Evolutionary conservation across 2,888 invertebrate species (phyloP).

Genomic region (Platycheirus rosarum): DNA sequence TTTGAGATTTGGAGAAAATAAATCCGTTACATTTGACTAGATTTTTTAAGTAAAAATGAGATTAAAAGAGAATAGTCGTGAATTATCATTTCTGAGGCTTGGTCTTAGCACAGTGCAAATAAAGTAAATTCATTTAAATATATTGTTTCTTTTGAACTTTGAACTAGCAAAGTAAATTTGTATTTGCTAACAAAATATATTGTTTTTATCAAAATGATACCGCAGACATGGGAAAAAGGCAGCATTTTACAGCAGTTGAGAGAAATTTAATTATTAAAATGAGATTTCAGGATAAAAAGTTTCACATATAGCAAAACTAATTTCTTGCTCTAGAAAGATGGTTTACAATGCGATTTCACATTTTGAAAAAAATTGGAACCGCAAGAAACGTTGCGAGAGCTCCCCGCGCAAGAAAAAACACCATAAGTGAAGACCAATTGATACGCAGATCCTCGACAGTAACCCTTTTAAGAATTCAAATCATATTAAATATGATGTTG

Average conservation of each 20-base stretch:
- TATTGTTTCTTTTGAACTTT: no score
- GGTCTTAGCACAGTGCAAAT: no score
- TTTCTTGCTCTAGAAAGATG: constrained; percentile 16
- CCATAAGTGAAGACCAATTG: constrained; percentile 13
- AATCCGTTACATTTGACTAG: no score
- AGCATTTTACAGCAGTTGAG: neutral
- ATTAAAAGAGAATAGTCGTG: no score
- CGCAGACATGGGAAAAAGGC: neutral
- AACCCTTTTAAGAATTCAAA: constrained; percentile 28
- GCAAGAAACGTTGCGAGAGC: neutral
- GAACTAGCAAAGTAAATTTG: no score
- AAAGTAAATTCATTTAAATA: no score
- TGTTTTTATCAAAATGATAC: no score
- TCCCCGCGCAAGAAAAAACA: constrained; percentile 9
- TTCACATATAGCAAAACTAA: constrained; percentile 7
- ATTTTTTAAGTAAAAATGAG: no score
- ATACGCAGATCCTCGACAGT: neutral
- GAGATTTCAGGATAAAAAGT: neutral
- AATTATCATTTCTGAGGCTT: no score
- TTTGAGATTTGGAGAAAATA: no score
- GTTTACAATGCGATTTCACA: constrained; percentile 7
- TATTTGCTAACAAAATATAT: no score
- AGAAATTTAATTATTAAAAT: neutral
- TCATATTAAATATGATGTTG: constrained; percentile 8
- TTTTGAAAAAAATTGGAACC: constrained; percentile 1